Evolutionary conservation across 2,888 invertebrate species (phyloP).

Genomic region (Flexamia atlantica): DNA sequence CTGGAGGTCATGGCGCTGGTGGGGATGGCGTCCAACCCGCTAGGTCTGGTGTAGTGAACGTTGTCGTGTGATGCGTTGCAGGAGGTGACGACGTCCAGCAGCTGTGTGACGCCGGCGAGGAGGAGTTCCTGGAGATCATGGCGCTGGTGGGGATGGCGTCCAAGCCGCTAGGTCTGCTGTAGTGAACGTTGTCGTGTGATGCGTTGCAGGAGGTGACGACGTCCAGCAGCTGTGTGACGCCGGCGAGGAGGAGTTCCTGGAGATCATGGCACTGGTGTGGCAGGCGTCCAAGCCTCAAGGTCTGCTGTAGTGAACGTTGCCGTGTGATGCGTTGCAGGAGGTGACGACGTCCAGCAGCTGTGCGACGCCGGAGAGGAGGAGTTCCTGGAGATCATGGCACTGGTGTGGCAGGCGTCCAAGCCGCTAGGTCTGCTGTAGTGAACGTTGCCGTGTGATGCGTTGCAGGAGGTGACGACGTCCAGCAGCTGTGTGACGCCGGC

Average conservation of each 20-base stretch:
- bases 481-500: constrained; percentile 98
- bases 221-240: constrained; percentile 99
- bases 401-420: no score
- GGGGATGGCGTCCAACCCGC: neutral
- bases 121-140: constrained; percentile 87
- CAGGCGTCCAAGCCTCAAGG: constrained; percentile 99
- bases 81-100: constrained; percentile 99
- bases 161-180: no score
- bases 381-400: no score
- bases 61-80: constrained; percentile 72
- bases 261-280: constrained; percentile 21
- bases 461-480: constrained; percentile 97
- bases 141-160: constrained; percentile 78
- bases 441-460: neutral
- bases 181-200: neutral
- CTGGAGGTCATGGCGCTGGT: constrained; percentile 97
- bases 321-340: constrained; percentile 96
- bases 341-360: constrained; percentile 86
- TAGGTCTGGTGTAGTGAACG: neutral
- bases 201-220: constrained; percentile 92
- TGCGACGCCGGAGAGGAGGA: no score
- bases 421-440: no score
- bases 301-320: no score
- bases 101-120: constrained; percentile 98
- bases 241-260: constrained; percentile 97